Conservation (phyloP, 1,140 invertebrate species). For the Leucophenga varia region DNA sequence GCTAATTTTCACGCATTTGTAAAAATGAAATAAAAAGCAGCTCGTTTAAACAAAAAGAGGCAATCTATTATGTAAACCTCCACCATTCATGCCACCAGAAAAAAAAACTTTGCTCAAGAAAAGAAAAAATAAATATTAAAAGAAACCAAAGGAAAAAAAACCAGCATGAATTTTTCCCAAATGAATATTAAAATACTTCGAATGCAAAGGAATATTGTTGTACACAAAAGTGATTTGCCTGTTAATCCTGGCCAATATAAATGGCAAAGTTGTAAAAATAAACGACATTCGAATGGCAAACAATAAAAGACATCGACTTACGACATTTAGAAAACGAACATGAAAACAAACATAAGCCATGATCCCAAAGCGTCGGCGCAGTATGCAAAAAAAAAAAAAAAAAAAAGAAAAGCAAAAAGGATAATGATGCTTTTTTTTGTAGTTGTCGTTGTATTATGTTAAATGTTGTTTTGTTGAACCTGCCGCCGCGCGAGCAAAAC, state of each 20-base stretch:
- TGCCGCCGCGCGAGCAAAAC: too few species aligned
- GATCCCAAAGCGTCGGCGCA: too few species aligned
- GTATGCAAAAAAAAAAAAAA: background rate
- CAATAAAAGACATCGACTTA: slow-evolving; percentile 38
- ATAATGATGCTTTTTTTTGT: too few species aligned
- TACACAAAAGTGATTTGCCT: background rate
- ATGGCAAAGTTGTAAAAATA: slow-evolving; percentile 46
- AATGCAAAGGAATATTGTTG: background rate
- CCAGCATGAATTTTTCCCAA: slow-evolving; percentile 44
- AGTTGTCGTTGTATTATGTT: slow-evolving; percentile 2
- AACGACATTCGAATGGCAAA: slow-evolving; percentile 45
- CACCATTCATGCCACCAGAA: background rate
- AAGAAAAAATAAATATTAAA: too few species aligned
- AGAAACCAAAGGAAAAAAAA: too few species aligned
- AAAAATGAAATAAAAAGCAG: slow-evolving; percentile 10
- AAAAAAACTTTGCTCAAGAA: too few species aligned
- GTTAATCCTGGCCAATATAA: slow-evolving; percentile 37
- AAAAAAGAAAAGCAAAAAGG: background rate
- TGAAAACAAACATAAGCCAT: slow-evolving; percentile 20
- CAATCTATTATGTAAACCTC: slow-evolving; percentile 26
- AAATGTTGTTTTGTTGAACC: slow-evolving; percentile 51
- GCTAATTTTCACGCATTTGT: slow-evolving; percentile 41
- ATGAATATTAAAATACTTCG: slow-evolving; percentile 50
- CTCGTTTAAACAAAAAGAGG: slow-evolving; percentile 47
- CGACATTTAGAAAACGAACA: slow-evolving; percentile 29